Evolutionary conservation across 1,140 invertebrate genomes (phyloP), one percentile per base, ranked within the genome.

Genomic region (Plectus sambesii): DNA sequence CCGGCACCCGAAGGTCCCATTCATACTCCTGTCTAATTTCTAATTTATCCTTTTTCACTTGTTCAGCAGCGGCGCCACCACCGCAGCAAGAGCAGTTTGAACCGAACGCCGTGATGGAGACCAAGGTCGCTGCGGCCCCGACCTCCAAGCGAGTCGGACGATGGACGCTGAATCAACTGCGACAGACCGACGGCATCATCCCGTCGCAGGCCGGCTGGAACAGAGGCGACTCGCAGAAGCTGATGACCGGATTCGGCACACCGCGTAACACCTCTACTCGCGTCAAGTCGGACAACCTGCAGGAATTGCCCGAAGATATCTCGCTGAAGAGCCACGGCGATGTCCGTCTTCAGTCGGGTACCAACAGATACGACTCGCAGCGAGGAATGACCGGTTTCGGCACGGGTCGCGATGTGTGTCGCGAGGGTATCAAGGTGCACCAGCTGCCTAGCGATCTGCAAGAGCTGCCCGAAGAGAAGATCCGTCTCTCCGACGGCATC

Each of bases 141-240:
- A 56, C 29, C 47, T 61, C 63, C 24, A 69, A 69, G 57, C 61
- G 64, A 38, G 66, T 67, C 37, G 64, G 64, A 35, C 60, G 62
- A 27, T 67, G 66, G 66, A 65, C 64, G 5, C 43, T 67, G 43
- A 56, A 63, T 26, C 64, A 67, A 48, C 54, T 67, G 26, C 61
- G 64, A 35, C 66, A 69, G 41, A 67, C 64, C 36, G 64, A 59
- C 42, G 47, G 53, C 36, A 67, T 67, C 41, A 68, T 67, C 42
- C 64, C 64, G 45, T 68, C 64, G n/a, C 64, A 67, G 50, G 66
- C 66, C 35, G 63, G 63, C 53, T 69, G 66, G 66, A 67, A 67
- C 59, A 67, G 69, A 59, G 66, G 64, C 48, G 67, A 69, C 55
- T 69, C 66, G 22, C 64, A 69, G 44, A 68, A 64, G 63, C 49